These are phyloP conservation scores for Gobio occitaniae DNA, from an alignment of 2,797 vertebrate species.

Conservation along the genomic window DNA sequence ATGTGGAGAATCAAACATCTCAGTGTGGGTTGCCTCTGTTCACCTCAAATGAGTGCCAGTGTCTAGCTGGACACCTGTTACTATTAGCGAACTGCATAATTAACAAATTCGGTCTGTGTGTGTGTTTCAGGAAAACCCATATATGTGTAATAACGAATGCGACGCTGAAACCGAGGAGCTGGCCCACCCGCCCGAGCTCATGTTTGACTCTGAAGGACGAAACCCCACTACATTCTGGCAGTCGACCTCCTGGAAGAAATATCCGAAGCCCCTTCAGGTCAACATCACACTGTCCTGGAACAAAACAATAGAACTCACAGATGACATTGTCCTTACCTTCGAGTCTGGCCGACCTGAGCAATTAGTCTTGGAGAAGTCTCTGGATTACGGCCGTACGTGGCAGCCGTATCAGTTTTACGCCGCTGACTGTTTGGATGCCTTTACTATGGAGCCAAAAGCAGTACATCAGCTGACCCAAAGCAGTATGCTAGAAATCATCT, in stretches of 20 bases:
- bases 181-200: conserved; percentile 93
- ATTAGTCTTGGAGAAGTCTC: conserved; percentile 97
- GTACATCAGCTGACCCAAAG: conserved; percentile 92
- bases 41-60: conserved; percentile 1
- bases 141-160: conserved; percentile 99
- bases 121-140: conserved; percentile 91
- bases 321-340: conserved; percentile 96
- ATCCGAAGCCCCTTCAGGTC: conserved; percentile 91
- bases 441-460: conserved; percentile 96
- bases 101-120: conserved; percentile 11
- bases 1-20: conserved; percentile 20
- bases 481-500: conserved; percentile 96
- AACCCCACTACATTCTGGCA: conserved; percentile 98
- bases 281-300: conserved; percentile 98
- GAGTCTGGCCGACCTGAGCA: conserved; percentile 96
- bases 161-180: conserved; percentile 93
- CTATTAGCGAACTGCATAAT: conserved; percentile 42
- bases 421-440: conserved; percentile 95
- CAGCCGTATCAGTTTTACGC: conserved; percentile 99
- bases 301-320: conserved; percentile 97
- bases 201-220: conserved; percentile 96
- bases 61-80: not conserved
- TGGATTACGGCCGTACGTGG: conserved; percentile 95
- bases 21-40: not conserved
- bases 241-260: conserved; percentile 94